These are phyloP conservation scores for Mystacornis crossleyi DNA, from an alignment of 2,113 vertebrate species.

Conservation along the genomic window DNA sequence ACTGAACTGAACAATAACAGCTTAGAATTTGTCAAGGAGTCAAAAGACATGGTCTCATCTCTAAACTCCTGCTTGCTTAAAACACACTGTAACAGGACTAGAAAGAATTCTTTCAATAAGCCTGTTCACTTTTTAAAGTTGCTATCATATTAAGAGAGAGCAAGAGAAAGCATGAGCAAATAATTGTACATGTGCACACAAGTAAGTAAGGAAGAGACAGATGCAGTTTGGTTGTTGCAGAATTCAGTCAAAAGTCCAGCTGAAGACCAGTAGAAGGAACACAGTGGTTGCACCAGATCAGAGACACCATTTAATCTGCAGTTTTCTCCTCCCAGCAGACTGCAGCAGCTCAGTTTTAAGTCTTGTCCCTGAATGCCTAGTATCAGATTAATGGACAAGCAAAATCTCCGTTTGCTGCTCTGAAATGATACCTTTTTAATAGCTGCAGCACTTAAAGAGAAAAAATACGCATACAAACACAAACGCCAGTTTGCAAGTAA, in stretches of 20 bases:
- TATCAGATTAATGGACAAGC: background rate
- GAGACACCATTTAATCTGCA: background rate
- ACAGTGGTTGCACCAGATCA: background rate
- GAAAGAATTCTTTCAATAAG: background rate
- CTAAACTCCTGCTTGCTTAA: background rate
- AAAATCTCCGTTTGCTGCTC: background rate
- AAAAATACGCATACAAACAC: background rate
- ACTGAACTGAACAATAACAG: background rate
- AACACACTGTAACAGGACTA: background rate
- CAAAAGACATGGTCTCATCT: background rate
- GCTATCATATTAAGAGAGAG: background rate
- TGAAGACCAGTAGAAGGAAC: background rate
- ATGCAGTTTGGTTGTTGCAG: background rate
- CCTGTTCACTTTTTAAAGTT: background rate
- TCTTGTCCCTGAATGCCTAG: background rate
- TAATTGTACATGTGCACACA: accelerated
- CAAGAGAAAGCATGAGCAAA: background rate
- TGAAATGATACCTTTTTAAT: background rate
- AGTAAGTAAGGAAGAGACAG: background rate
- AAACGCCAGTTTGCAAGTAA: background rate
- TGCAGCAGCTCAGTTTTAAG: background rate
- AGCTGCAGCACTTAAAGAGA: background rate
- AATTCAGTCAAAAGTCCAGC: background rate
- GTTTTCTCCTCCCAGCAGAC: background rate
- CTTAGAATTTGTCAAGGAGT: background rate